Evolutionary conservation across 1,140 invertebrate species (phyloP).

Genomic region (Protaetia brevitarsis): DNA sequence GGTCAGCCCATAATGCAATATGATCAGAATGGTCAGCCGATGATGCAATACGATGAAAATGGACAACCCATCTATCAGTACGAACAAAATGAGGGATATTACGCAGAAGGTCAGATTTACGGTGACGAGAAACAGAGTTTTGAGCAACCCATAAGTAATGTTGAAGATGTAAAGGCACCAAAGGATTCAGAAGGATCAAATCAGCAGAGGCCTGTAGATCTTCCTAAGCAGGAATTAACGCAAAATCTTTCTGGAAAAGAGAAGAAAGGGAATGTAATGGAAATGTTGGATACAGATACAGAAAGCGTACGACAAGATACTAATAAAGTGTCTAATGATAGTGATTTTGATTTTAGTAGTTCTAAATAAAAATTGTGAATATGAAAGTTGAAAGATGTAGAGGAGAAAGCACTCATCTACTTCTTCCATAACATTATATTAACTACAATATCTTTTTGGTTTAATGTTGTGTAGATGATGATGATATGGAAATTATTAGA

Average conservation of each 20-base stretch:
- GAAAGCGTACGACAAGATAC: slow-evolving; percentile 32
- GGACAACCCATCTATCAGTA: slow-evolving; percentile 17
- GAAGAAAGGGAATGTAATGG: slow-evolving; percentile 28
- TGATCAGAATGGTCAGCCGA: slow-evolving; percentile 30
- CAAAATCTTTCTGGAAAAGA: not conserved
- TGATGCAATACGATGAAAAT: slow-evolving; percentile 32
- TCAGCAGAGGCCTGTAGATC: not conserved
- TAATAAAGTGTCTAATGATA: slow-evolving; percentile 36
- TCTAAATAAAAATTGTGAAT: no score
- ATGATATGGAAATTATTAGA: no score
- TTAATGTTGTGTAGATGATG: no score
- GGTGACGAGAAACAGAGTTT: slow-evolving; percentile 30
- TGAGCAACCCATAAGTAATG: slow-evolving; percentile 23
- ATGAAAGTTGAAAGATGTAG: no score
- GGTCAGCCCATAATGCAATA: slow-evolving; percentile 7
- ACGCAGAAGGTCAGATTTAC: slow-evolving; percentile 1
- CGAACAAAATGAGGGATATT: not conserved
- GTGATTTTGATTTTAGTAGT: slow-evolving; percentile 37
- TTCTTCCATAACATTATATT: no score
- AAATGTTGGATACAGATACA: slow-evolving; percentile 38
- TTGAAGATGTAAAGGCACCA: not conserved
- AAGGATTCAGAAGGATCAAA: not conserved
- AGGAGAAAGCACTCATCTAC: no score
- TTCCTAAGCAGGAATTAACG: not conserved
- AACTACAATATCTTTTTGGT: no score